Evolutionary conservation across 2,888 invertebrate genomes (phyloP).

Genomic region (Rhagium mordax): DNA sequence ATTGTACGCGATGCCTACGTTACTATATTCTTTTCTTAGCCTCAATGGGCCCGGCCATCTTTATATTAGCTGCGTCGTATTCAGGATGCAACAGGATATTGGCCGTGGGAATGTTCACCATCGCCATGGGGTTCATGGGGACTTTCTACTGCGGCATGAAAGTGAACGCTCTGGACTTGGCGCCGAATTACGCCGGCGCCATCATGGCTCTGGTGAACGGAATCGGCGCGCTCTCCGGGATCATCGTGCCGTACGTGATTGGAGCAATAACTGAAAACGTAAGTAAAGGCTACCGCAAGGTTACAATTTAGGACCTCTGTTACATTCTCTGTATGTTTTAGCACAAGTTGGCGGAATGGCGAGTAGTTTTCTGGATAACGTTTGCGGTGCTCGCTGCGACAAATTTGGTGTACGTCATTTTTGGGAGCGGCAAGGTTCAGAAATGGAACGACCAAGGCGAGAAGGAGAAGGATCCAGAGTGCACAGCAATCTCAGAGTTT

Average conservation of each 20-base stretch:
- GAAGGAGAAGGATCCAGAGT: slow-evolving; percentile 36
- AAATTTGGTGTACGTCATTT: slow-evolving; percentile 78
- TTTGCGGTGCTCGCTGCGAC: slow-evolving; percentile 78
- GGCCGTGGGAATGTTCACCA: slow-evolving; percentile 73
- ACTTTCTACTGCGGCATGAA: slow-evolving; percentile 80
- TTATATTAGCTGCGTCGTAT: slow-evolving; percentile 77
- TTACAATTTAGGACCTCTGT: no score
- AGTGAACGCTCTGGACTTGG: slow-evolving; percentile 78
- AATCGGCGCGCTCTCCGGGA: slow-evolving; percentile 76
- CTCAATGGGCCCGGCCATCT: slow-evolving; percentile 75
- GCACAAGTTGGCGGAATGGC: slow-evolving; percentile 80
- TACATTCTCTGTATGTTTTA: slow-evolving; percentile 66
- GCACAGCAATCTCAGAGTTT: slow-evolving; percentile 28
- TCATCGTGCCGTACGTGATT: slow-evolving; percentile 75
- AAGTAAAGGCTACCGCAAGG: slow-evolving; percentile 60
- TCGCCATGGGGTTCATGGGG: slow-evolving; percentile 79
- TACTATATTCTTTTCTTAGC: slow-evolving; percentile 67
- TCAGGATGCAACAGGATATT: slow-evolving; percentile 73
- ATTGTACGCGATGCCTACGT: no score
- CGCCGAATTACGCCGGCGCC: slow-evolving; percentile 77
- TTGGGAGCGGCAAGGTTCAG: slow-evolving; percentile 58
- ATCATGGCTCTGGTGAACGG: slow-evolving; percentile 78
- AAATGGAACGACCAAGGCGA: slow-evolving; percentile 48
- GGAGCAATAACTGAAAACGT: slow-evolving; percentile 76
- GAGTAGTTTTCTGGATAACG: slow-evolving; percentile 85